phyloP scores from a whole-genome alignment of 1,140 invertebrate genomes.

The Chrysopa pallens region DNA sequence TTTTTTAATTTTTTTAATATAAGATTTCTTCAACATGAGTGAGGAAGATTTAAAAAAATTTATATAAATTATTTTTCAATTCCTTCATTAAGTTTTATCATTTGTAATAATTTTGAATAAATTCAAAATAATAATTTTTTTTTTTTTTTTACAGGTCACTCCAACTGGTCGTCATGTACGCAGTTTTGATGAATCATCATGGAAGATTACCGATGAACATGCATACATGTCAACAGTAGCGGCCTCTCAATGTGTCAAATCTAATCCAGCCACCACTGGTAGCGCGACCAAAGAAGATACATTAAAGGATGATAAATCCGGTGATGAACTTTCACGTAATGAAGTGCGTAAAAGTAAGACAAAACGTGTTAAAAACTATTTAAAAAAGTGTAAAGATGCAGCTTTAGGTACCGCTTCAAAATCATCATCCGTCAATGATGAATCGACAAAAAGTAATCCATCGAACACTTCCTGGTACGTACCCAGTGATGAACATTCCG shows the following conservation, averaged over 20 bases:
- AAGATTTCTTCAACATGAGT: no score
- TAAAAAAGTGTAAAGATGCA: conserved; percentile 28
- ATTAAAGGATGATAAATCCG: no score
- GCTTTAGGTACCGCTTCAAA: conserved; percentile 15
- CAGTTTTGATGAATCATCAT: conserved; percentile 19
- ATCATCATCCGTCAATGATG: conserved; percentile 6
- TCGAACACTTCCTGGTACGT: conserved; percentile 4
- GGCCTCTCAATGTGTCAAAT: conserved; percentile 1
- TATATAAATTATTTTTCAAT: no score
- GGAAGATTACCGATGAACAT: conserved; percentile 14
- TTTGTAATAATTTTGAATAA: no score
- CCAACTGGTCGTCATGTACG: conserved; percentile 16
- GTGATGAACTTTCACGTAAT: conserved; percentile 5
- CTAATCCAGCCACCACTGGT: background rate
- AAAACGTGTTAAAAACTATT: conserved; percentile 27
- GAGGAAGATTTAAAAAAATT: no score
- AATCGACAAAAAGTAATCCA: conserved; percentile 1
- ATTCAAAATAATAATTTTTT: background rate
- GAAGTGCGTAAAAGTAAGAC: conserved; percentile 24
- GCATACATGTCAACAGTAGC: background rate
- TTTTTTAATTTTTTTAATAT: no score
- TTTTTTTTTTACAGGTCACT: conserved; percentile 18
- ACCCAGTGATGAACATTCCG: background rate
- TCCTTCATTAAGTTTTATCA: no score
- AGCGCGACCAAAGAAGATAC: no score